phyloP scores from a whole-genome alignment of 2,888 invertebrate species.

The Xestia sexstrigata region DNA sequence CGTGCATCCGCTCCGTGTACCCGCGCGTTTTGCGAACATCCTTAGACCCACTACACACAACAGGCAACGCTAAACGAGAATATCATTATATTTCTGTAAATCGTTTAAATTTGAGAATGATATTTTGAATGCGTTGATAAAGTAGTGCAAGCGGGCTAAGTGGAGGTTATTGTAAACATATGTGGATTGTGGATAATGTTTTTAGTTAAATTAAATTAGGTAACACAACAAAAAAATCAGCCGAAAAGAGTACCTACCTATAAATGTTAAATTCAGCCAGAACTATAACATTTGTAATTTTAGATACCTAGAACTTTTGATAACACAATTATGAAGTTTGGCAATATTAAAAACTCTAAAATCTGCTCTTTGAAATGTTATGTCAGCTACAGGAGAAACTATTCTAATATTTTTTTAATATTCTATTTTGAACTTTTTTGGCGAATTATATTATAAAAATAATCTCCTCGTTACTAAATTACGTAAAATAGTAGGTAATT shows the following conservation, averaged over 20 bases:
- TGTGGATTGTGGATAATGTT: not conserved
- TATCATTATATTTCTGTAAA: not conserved
- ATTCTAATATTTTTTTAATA: constrained; percentile 21
- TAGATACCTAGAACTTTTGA: not conserved
- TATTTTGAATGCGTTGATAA: not conserved
- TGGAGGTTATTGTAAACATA: not conserved
- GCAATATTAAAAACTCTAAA: constrained; percentile 26
- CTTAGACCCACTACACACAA: not conserved
- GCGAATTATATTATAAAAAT: constrained; percentile 52
- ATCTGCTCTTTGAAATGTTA: constrained; percentile 9
- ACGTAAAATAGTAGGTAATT: not conserved
- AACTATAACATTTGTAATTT: not conserved
- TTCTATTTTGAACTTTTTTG: constrained; percentile 62
- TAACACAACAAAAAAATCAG: not conserved
- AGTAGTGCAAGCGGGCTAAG: not conserved
- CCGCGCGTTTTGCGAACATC: not conserved
- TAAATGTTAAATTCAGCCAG: not conserved
- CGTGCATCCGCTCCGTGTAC: not conserved
- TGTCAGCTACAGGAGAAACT: not conserved
- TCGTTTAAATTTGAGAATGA: not conserved
- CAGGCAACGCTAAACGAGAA: not conserved
- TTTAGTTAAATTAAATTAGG: not conserved
- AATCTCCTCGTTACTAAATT: constrained; percentile 10
- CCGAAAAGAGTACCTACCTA: not conserved
- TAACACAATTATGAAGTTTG: constrained; percentile 36